Percentiles rank a stretch among this genome's conserved stretches.
Evolutionary conservation across 2,113 vertebrate genomes (phyloP).

Genomic region (Cebidichthys violaceus): DNA sequence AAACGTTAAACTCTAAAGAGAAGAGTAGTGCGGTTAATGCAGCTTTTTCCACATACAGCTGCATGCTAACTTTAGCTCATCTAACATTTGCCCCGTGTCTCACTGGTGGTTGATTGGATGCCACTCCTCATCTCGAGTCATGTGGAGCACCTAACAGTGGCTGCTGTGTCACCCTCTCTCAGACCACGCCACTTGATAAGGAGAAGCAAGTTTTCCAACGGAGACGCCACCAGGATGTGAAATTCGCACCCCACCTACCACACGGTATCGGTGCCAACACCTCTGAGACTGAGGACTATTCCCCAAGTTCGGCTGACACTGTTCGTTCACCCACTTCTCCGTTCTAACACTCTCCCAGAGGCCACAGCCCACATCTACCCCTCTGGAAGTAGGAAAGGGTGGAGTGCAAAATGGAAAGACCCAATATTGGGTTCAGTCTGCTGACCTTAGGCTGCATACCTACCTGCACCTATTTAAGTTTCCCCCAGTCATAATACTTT

Average conservation of each 20-base stretch:
- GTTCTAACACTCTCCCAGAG: slow-evolving; percentile 84
- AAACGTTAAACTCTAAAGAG: background rate
- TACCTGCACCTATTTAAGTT: background rate
- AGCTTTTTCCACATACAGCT: slow-evolving; percentile 39
- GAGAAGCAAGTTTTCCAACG: slow-evolving; percentile 99
- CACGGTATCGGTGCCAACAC: slow-evolving; percentile 78
- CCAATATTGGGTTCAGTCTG: background rate
- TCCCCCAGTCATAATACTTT: background rate
- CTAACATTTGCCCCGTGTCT: background rate
- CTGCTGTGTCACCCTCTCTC: slow-evolving; percentile 80
- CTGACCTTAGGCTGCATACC: slow-evolving; percentile 20
- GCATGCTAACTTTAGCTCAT: slow-evolving; percentile 16
- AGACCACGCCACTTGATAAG: slow-evolving; percentile 99
- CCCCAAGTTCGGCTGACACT: slow-evolving; percentile 93
- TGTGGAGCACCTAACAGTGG: slow-evolving; percentile 35
- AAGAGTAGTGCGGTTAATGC: background rate
- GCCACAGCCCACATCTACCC: slow-evolving; percentile 18
- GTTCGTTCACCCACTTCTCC: slow-evolving; percentile 95
- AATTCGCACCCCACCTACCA: slow-evolving; percentile 78
- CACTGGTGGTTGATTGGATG: slow-evolving; percentile 12
- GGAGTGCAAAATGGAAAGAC: slow-evolving; percentile 4
- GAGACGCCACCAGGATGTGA: slow-evolving; percentile 97
- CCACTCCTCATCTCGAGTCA: background rate
- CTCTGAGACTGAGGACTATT: slow-evolving; percentile 95
- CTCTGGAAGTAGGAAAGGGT: background rate